Evolutionary conservation across 2,888 invertebrate species (phyloP).

Genomic region (Lepidochitona cinerea): DNA sequence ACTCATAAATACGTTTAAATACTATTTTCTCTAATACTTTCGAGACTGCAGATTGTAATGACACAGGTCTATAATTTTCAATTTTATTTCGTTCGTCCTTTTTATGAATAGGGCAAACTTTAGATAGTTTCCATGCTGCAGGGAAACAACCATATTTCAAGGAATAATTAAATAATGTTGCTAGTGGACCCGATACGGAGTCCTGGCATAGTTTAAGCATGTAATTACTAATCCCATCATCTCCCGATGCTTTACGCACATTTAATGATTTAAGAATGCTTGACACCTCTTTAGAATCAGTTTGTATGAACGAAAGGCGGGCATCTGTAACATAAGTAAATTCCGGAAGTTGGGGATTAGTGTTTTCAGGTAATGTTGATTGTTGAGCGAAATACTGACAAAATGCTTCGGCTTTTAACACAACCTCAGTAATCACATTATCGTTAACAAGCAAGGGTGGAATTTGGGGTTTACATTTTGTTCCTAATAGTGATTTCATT

Average conservation of each 20-base stretch:
- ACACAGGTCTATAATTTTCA: too few species aligned
- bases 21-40: neutral
- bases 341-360: neutral
- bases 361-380: neutral
- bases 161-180: neutral
- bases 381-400: neutral
- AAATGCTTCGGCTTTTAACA: neutral
- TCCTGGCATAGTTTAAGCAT: neutral
- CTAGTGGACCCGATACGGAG: neutral
- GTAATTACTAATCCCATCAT: neutral
- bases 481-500: neutral
- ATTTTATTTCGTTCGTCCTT: neutral
- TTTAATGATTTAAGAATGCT: neutral
- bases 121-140: neutral
- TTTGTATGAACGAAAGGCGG: neutral
- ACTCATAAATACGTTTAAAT: neutral
- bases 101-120: neutral
- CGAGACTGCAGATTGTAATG: neutral
- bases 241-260: neutral
- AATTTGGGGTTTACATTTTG: neutral
- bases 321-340: neutral
- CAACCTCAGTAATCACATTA: neutral
- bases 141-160: neutral
- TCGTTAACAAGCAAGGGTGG: neutral
- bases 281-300: neutral